These are phyloP conservation scores for Epinephelus coioides DNA, from an alignment of 2,797 vertebrate species.

Conservation along the genomic window DNA sequence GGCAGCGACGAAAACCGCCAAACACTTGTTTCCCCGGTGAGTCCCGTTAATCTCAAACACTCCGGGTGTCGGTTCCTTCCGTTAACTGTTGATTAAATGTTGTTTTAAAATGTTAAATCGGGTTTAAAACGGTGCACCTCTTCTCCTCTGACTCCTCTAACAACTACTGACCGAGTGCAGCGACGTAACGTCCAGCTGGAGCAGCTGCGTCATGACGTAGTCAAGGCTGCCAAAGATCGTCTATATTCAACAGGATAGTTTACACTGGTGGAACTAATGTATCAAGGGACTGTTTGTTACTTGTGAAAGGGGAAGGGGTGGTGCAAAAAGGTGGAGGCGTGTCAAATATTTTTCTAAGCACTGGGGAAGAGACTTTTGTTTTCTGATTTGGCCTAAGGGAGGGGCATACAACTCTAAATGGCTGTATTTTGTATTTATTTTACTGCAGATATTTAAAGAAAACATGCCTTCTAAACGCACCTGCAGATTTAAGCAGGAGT, in stretches of 20 bases:
- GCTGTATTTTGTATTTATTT: too few species aligned
- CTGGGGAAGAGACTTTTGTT: too few species aligned
- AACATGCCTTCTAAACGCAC: too few species aligned
- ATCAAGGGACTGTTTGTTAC: too few species aligned
- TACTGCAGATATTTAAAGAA: too few species aligned
- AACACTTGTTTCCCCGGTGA: accelerated
- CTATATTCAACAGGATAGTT: neutral
- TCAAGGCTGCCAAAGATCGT: neutral
- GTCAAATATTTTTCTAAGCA: too few species aligned
- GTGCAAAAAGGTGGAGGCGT: too few species aligned
- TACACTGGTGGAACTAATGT: too few species aligned
- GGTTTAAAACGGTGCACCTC: neutral
- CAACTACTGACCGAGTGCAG: neutral
- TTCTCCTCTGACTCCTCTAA: neutral
- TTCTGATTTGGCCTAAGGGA: too few species aligned
- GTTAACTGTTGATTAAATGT: accelerated
- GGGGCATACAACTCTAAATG: too few species aligned
- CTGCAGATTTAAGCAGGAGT: too few species aligned
- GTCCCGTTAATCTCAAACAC: accelerated
- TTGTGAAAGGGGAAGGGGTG: too few species aligned
- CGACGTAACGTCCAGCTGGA: conserved; percentile 33
- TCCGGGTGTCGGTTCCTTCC: accelerated
- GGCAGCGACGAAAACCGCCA: neutral
- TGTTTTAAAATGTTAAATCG: neutral
- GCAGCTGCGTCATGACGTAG: conserved; percentile 56